phyloP scores from a whole-genome alignment of 2,797 vertebrate genomes.

The Lacerta agilis region DNA sequence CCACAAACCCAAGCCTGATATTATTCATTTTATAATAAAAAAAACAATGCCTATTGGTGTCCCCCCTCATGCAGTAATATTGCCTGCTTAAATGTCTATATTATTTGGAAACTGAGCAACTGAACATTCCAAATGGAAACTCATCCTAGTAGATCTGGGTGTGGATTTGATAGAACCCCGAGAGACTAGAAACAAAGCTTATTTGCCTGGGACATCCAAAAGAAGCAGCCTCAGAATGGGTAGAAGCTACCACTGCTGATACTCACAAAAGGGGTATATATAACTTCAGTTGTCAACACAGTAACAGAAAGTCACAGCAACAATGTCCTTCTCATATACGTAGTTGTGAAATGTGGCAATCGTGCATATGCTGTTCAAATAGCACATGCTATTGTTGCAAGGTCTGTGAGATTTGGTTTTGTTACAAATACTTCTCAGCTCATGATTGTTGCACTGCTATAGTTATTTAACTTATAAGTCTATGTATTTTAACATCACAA shows the following conservation, averaged over 20 bases:
- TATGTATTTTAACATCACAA: neutral
- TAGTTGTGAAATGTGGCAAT: neutral
- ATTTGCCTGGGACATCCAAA: neutral
- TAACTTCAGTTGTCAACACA: too few species aligned
- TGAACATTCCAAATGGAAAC: neutral
- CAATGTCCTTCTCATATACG: too few species aligned
- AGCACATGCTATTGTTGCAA: neutral
- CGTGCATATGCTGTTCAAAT: neutral
- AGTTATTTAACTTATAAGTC: neutral
- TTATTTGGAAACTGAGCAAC: neutral
- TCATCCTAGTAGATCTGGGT: neutral
- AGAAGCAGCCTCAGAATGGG: neutral
- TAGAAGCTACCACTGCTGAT: too few species aligned
- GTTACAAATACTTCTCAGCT: neutral
- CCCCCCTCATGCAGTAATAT: neutral
- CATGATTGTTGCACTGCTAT: neutral
- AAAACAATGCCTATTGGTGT: neutral
- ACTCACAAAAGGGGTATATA: too few species aligned
- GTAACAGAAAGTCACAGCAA: too few species aligned
- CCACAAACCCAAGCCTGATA: neutral
- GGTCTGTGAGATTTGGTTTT: neutral
- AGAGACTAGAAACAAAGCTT: too few species aligned
- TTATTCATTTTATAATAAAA: neutral
- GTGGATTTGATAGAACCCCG: neutral
- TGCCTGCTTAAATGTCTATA: neutral